Evolutionary conservation across 2,113 vertebrate genomes (phyloP).

Genomic region (Perognathus longimembris): DNA sequence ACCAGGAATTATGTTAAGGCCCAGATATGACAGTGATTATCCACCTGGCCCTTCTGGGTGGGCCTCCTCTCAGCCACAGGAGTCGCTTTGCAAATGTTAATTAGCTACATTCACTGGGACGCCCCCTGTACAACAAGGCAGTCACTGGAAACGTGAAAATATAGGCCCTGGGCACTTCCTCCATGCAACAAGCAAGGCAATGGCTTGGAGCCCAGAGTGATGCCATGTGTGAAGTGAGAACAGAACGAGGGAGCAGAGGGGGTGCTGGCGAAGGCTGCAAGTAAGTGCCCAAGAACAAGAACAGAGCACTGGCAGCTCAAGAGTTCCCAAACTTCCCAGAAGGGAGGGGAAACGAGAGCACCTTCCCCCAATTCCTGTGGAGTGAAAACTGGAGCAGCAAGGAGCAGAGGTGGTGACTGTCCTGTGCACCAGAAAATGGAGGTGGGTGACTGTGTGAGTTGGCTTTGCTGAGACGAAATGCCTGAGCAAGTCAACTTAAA

Average conservation of each 20-base stretch:
- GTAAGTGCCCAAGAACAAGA: neutral
- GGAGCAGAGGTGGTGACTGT: neutral
- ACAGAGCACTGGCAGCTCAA: neutral
- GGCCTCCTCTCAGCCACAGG: conserved; percentile 69
- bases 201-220: conserved; percentile 18
- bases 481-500: too few relatives aligned
- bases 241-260: neutral
- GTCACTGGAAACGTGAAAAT: neutral
- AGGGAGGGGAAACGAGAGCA: neutral
- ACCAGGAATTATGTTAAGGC: conserved; percentile 72
- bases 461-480: too few relatives aligned
- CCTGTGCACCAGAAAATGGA: neutral
- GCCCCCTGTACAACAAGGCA: neutral
- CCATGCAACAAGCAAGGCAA: neutral
- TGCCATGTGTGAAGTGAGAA: neutral
- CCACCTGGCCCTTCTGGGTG: conserved; percentile 73
- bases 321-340: neutral
- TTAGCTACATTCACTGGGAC: conserved; percentile 31
- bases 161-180: conserved; percentile 2
- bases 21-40: conserved; percentile 74
- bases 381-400: neutral
- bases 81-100: conserved; percentile 62
- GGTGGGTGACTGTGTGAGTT: neutral
- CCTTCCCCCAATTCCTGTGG: fast-evolving
- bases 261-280: neutral